A percentile compares a stretch with the other conserved stretches of the same genome.
Evolutionary conservation across 1,140 invertebrate genomes (phyloP).

Genomic region (Nixonia krombeini): DNA sequence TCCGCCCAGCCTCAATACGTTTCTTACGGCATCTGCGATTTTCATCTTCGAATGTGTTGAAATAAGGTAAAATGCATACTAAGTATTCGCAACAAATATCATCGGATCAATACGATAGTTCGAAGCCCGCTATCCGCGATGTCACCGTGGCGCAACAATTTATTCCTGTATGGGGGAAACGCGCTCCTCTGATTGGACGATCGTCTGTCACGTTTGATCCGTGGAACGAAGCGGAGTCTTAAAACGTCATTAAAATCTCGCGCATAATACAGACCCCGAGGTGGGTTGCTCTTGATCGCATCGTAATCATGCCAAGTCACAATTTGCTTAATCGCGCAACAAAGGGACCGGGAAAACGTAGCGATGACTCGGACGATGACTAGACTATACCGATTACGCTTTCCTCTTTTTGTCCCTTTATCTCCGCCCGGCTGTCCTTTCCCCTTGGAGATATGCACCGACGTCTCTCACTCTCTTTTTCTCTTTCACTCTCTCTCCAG

Average conservation of each 20-base stretch:
- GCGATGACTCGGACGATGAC: constrained; percentile 31
- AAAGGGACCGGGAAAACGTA: constrained; percentile 24
- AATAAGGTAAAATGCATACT: constrained; percentile 29
- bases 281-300: constrained; percentile 5
- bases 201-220: too few species aligned
- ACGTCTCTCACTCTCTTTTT: constrained; percentile 1
- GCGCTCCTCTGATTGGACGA: too few species aligned
- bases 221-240: too few species aligned
- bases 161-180: too few species aligned
- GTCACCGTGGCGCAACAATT: too few species aligned
- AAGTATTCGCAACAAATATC: constrained; percentile 32
- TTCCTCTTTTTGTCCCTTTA: constrained; percentile 25
- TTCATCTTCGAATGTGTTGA: constrained; percentile 26
- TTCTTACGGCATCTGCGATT: constrained; percentile 38
- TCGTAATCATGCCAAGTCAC: constrained; percentile 39
- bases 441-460: neutral
- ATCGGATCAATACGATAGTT: neutral
- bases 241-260: neutral
- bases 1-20: constrained; percentile 29
- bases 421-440: constrained; percentile 11
- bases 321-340: constrained; percentile 31
- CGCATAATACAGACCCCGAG: neutral
- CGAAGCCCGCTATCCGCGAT: too few species aligned
- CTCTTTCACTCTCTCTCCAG: too few species aligned
- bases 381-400: constrained; percentile 22